Evolutionary conservation across 2,888 invertebrate species (phyloP).

Genomic region (Drosophila setosimentum): DNA sequence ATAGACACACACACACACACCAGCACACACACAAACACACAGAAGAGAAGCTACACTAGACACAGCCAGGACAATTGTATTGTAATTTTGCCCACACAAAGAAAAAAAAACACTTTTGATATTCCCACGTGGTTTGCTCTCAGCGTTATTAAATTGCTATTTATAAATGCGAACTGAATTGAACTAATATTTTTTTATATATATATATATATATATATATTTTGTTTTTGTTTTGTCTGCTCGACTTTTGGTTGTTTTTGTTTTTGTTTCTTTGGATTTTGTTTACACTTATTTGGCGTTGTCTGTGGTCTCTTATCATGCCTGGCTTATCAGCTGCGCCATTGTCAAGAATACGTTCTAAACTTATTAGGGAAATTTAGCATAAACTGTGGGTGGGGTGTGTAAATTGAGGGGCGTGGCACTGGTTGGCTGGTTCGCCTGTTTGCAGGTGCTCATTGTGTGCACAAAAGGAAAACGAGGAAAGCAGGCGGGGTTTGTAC

Average conservation of each 20-base stretch:
- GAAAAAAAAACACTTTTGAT: constrained; percentile 69
- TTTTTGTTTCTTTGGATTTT: constrained; percentile 10
- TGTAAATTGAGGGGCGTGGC: constrained; percentile 25
- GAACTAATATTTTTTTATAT: constrained; percentile 29
- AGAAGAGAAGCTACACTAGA: constrained; percentile 10
- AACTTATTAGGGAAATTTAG: constrained; percentile 54
- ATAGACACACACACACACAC: constrained; percentile 27
- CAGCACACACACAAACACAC: not conserved
- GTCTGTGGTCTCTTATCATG: constrained; percentile 38
- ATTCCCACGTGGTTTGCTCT: constrained; percentile 76
- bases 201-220: too few relatives aligned
- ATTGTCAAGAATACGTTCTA: constrained; percentile 58
- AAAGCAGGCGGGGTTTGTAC: constrained; percentile 16
- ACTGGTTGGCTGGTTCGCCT: not conserved
- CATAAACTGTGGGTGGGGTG: constrained; percentile 32
- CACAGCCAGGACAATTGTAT: constrained; percentile 41
- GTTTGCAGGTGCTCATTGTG: constrained; percentile 13
- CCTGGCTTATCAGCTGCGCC: constrained; percentile 54
- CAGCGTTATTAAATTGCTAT: constrained; percentile 76
- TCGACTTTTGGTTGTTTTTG: not conserved
- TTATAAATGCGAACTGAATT: constrained; percentile 58
- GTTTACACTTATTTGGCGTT: not conserved
- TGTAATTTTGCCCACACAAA: constrained; percentile 14
- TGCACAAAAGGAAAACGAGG: not conserved
- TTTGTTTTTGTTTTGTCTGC: constrained; percentile 2